A percentile compares a stretch with the other conserved stretches of the same genome.
Evolutionary conservation across 2,797 vertebrate genomes (phyloP).

Genomic region (Corythornis leucogaster): DNA sequence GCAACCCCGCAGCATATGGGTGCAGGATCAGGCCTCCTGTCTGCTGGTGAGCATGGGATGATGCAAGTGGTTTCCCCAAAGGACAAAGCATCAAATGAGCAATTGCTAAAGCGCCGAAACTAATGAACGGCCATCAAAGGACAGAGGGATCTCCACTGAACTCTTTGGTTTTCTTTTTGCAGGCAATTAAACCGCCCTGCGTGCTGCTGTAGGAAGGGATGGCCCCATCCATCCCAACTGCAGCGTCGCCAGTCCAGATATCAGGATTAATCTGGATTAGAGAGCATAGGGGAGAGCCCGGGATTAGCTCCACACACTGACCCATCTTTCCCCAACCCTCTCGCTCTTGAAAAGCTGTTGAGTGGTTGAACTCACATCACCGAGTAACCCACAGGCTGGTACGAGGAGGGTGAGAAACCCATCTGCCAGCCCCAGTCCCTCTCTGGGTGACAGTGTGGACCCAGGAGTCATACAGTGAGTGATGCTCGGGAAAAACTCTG

Average conservation of each 20-base stretch:
- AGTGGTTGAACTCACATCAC: background rate
- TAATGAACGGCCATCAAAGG: background rate
- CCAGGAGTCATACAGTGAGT: fast-evolving
- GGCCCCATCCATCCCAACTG: background rate
- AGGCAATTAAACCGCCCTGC: background rate
- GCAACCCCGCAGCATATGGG: fast-evolving
- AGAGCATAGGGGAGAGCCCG: background rate
- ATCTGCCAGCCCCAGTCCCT: fast-evolving
- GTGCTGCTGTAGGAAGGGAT: background rate
- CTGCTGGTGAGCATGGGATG: fast-evolving
- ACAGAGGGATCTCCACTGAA: background rate
- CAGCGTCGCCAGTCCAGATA: background rate
- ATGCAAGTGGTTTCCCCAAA: fast-evolving
- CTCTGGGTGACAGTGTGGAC: fast-evolving
- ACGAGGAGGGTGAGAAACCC: background rate
- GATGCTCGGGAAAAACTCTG: background rate
- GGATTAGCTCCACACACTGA: background rate
- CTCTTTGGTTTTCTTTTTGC: background rate
- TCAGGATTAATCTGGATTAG: fast-evolving
- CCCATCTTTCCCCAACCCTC: background rate
- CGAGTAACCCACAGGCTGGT: fast-evolving
- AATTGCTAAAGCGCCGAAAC: background rate
- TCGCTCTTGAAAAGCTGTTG: background rate
- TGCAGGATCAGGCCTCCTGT: background rate
- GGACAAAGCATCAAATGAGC: background rate